Evolutionary conservation across 2,888 invertebrate species (phyloP).

Genomic region (Drosophila vallismaia): DNA sequence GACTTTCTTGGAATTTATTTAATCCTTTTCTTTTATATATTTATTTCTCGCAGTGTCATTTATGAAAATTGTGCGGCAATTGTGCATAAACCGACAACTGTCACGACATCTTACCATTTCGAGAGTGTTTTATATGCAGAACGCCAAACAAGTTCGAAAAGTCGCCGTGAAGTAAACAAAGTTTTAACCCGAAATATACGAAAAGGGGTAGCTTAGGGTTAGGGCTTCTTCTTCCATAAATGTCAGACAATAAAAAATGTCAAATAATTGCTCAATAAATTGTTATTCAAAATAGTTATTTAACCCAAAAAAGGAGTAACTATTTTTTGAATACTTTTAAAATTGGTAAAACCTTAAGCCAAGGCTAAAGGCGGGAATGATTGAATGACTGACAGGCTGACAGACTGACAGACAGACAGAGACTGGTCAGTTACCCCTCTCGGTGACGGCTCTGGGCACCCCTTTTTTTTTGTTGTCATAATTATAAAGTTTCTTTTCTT

Average conservation of each 20-base stretch:
- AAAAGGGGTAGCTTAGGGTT: background rate
- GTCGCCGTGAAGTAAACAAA: constrained; percentile 14
- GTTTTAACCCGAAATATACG: background rate
- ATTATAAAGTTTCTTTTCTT: constrained; percentile 49
- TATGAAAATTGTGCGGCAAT: constrained; percentile 73
- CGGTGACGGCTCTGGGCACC: background rate
- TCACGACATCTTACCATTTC: constrained; percentile 60
- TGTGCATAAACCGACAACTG: constrained; percentile 62
- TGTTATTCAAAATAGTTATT: background rate
- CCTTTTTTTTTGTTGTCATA: constrained; percentile 10
- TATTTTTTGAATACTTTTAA: too few relatives aligned
- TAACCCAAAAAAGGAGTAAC: too few relatives aligned
- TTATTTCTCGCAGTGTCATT: constrained; percentile 48
- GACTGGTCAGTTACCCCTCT: constrained; percentile 29
- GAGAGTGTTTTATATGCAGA: constrained; percentile 19
- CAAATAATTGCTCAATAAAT: constrained; percentile 5
- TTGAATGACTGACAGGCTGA: constrained; percentile 24
- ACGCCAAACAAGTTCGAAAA: constrained; percentile 33
- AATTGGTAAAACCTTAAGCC: background rate
- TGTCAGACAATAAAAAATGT: background rate
- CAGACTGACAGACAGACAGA: constrained; percentile 24
- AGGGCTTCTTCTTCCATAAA: background rate
- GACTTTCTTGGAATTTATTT: too few relatives aligned
- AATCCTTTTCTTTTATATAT: too few relatives aligned
- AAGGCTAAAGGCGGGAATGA: constrained; percentile 6